phyloP scores from a whole-genome alignment of 2,888 invertebrate genomes.

The Dusona sp. region DNA sequence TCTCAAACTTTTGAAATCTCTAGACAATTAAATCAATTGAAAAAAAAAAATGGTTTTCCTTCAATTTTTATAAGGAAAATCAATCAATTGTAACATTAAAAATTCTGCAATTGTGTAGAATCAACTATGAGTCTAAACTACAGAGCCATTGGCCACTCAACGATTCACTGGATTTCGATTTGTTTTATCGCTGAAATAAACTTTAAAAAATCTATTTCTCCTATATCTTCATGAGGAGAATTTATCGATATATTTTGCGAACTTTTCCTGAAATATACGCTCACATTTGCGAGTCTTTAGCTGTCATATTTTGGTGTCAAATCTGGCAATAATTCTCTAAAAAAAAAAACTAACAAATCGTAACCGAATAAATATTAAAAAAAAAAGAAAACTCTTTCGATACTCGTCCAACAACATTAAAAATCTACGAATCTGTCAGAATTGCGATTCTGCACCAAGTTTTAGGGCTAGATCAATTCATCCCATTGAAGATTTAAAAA shows the following conservation, averaged over 20 bases:
- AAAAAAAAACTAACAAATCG: neutral
- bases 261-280: neutral
- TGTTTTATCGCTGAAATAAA: neutral
- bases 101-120: no score
- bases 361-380: neutral
- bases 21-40: neutral
- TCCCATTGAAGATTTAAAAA: conserved; percentile 7
- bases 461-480: conserved; percentile 39
- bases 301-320: no score
- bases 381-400: neutral
- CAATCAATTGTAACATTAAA: no score
- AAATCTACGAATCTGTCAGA: neutral
- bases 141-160: conserved; percentile 16
- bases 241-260: neutral
- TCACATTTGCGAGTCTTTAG: no score
- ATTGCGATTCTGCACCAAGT: conserved; percentile 16
- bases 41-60: neutral
- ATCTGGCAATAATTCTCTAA: no score
- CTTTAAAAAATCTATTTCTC: neutral
- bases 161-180: neutral
- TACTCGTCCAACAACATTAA: neutral
- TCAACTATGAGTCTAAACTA: neutral
- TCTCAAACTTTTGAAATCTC: neutral
- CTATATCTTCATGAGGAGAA: neutral
- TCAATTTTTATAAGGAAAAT: no score